Base-by-base conservation (phyloP, 2,888 invertebrate species). In the Drepanosiphum platanoidis region DNA sequence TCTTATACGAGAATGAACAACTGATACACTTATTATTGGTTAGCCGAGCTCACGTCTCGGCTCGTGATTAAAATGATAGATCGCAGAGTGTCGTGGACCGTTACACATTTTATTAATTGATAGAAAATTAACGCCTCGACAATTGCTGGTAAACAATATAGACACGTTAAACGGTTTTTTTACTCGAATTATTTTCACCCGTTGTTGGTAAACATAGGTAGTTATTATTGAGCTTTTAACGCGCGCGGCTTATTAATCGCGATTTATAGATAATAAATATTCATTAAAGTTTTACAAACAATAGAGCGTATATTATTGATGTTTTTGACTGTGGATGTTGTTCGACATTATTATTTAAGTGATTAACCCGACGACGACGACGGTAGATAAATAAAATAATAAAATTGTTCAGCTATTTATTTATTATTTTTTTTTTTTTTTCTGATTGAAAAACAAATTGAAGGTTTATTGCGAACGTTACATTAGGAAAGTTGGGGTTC, bases 381-480 rank as follows among this genome's bases (percentile, higher is more conserved):
- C n/a, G n/a, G n/a, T n/a, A n/a, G n/a, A n/a, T n/a, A n/a, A n/a
- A n/a, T n/a, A n/a, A 64, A 30, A 30, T 27, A 30, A 64, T 64
- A 27, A 64, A 30, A 52, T 27, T 13, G 9, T 64, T 64, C 2
- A 52, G 7, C 64, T 64, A 27, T 64, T 27, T 61, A 22, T 22
- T n/a, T 64, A 1, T 64, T 22, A 22, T 58, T 22, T 64, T 64
- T 22, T 61, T 61, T 61, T 7, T 61, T 27, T 27, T 27, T 27
- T 27, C 11, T 64, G 8, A 58, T 77, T 30, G 36, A 18, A 77
- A 64, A 77, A 77, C 39, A 18, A 77, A 39, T 77, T 27, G 61
- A 77, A 39, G 36, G 36, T 77, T 39, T 77, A 39, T 36, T 61
- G 61, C 18, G 9, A 36, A 36, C 22, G 34, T 27, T 27, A 77